A percentile compares a stretch with the other conserved stretches of the same genome.
phyloP scores from a whole-genome alignment of 2,113 vertebrate genomes.

The Orcinus orca region DNA sequence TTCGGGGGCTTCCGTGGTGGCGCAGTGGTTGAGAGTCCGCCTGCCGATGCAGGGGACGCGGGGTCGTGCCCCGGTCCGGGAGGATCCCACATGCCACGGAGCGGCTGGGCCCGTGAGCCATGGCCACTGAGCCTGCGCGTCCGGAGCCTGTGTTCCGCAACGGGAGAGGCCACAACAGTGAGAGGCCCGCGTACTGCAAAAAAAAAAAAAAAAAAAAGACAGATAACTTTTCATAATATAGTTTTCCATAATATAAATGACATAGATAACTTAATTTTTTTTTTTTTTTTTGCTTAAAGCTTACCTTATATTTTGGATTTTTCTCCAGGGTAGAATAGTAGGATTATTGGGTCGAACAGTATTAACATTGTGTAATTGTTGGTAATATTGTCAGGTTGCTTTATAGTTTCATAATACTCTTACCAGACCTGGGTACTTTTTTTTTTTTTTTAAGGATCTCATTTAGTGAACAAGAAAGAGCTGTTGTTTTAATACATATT shows the following conservation, averaged over 20 bases:
- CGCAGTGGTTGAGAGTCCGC: no score
- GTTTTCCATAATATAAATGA: constrained; percentile 2
- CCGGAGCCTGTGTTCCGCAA: no score
- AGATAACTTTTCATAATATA: not conserved
- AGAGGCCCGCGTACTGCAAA: no score
- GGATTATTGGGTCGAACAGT: not conserved
- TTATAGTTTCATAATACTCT: constrained; percentile 33
- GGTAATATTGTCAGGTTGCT: constrained; percentile 1
- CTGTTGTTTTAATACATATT: not conserved
- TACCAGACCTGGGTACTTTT: not conserved
- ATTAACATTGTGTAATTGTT: not conserved
- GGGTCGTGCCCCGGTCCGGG: no score
- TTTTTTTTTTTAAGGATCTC: not conserved
- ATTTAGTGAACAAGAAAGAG: constrained; percentile 17
- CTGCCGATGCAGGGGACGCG: no score
- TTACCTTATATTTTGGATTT: not conserved
- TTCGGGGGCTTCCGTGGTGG: not conserved
- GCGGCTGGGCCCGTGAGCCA: no score
- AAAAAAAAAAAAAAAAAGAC: not conserved
- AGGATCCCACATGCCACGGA: no score
- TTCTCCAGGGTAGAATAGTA: not conserved
- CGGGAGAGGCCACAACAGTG: no score
- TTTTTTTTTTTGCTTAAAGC: not conserved
- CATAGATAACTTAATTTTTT: not conserved
- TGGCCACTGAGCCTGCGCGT: no score